Evolutionary conservation across 2,797 vertebrate genomes (phyloP), one percentile per base, ranked within the genome.

Genomic region (Amazona finschi): DNA sequence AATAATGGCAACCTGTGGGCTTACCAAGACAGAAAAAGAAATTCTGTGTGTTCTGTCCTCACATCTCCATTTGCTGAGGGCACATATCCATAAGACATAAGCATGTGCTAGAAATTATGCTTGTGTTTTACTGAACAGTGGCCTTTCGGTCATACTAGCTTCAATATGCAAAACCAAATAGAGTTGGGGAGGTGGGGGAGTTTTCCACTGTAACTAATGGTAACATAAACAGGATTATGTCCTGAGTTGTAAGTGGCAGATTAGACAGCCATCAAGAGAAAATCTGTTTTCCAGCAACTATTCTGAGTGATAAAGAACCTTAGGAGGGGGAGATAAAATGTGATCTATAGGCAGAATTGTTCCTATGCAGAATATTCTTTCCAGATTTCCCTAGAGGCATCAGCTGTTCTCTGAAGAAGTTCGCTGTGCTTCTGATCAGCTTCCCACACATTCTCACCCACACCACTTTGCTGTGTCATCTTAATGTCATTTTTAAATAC

Each of bases 401-500:
- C 73, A 1, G 3, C 85, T 94, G 87, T 84, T 95, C 94, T 81
- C 61, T 62, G 79, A 93, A 95, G 81, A 77, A 84, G 87, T 93
- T 95, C 22, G 16, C 55, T 86, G 91, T 94, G 94, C 85, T 95
- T 84, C 90, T 94, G 82, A 95, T 94, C 85, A 73, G 85, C 85
- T 95, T 95, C 95, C 95, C 79, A 95, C 96, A 58, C 70, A 0
- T 93, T 91, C 71, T 91, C 89, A 95, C 93, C 95, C 94, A 95
- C 94, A 70, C 85, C 14, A 41, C 80, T 95, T 92, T 91, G 93
- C 90, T 96, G 88, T 95, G 93, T 94, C 92, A 97, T 96, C 92
- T 52, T 94, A 81, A 69, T 94, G 90, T 85, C 89, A 91, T 93
- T 96, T 96, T 95, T 31, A 87, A 97, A 91, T 86, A 91, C 79